Evolutionary conservation across 2,888 invertebrate genomes (phyloP), one percentile per base, ranked within the genome.

Genomic region (Cerastis leucographa): DNA sequence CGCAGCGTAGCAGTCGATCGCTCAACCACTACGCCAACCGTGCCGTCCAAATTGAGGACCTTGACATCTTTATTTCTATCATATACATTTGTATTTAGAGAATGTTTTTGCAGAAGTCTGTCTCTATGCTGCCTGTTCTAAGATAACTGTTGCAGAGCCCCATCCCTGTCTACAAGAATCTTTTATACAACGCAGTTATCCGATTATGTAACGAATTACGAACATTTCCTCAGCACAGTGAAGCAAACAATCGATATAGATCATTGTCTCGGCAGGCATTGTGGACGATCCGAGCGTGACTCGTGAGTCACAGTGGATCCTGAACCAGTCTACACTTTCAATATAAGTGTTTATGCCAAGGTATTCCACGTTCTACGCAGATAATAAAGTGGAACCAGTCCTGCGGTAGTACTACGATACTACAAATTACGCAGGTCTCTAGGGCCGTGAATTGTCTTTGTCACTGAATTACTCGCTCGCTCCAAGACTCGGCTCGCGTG

Each of bases 311-410:
- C 70, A 65, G 76, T 80, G 82, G 66, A 88, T 88, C 84, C 81
- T 83, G 74, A 78, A 81, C 81, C 78, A 74, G 73, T 64, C 68
- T 73, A 81, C 56, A 83, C 84, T 83, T 85, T 88, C 79, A 77
- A 80, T 76, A 71, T 79, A 75, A 65, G 77, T 78, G 83, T 82
- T 74, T 86, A 81, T 87, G 88, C 86, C 88, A 88, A 88, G 87
- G 88, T 87, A 79, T 80, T 86, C 83, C 83, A 87, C 88, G 80
- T 84, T 85, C 70, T 80, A 79, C 75, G 54, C 75, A 84, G 81
- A 83, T 83, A 86, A 78, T 86, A 85, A 79, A 81, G 62, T 70
- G 11, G 78, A 86, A 88, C 88, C 86, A 73, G 88, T 88, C 78
- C 71, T 71, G 71, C 70, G 67, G 74, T 87, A 85, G 87, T 87